phyloP scores from a whole-genome alignment of 2,888 invertebrate genomes.

The Alcis repandata region DNA sequence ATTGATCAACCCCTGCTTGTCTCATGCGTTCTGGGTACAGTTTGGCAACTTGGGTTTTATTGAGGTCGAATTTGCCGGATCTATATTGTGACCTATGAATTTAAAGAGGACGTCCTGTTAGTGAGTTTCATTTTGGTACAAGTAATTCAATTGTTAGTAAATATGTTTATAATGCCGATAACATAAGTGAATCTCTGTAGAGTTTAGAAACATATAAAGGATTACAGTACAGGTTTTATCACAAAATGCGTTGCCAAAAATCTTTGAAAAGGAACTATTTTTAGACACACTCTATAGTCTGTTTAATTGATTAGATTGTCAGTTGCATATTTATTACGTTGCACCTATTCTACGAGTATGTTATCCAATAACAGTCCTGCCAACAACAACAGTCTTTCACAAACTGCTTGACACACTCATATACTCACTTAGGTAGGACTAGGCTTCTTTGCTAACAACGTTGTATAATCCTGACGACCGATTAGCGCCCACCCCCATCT shows the following conservation, averaged over 20 bases:
- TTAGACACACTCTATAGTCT: not conserved
- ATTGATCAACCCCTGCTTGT: slow-evolving; percentile 81
- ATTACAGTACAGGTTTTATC: not conserved
- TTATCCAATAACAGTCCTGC: slow-evolving; percentile 5
- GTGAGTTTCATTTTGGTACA: not conserved
- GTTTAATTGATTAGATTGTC: not conserved
- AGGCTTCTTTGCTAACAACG: slow-evolving; percentile 35
- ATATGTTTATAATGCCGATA: no score
- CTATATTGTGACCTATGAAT: slow-evolving; percentile 52
- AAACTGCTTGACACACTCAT: slow-evolving; percentile 7
- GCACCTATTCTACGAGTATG: not conserved
- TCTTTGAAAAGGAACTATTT: not conserved
- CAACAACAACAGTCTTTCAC: slow-evolving; percentile 1
- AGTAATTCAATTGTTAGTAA: not conserved
- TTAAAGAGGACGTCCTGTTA: slow-evolving; percentile 40
- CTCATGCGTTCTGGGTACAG: slow-evolving; percentile 74
- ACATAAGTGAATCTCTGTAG: no score
- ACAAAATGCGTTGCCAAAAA: not conserved
- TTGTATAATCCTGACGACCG: slow-evolving; percentile 42
- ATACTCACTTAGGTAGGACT: not conserved
- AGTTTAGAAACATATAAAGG: no score
- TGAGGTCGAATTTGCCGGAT: slow-evolving; percentile 77
- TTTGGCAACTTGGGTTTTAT: slow-evolving; percentile 78
- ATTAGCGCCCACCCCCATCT: slow-evolving; percentile 54
- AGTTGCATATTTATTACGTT: not conserved